phyloP scores from a whole-genome alignment of 2,797 vertebrate species.

The Onychomys arenicola region DNA sequence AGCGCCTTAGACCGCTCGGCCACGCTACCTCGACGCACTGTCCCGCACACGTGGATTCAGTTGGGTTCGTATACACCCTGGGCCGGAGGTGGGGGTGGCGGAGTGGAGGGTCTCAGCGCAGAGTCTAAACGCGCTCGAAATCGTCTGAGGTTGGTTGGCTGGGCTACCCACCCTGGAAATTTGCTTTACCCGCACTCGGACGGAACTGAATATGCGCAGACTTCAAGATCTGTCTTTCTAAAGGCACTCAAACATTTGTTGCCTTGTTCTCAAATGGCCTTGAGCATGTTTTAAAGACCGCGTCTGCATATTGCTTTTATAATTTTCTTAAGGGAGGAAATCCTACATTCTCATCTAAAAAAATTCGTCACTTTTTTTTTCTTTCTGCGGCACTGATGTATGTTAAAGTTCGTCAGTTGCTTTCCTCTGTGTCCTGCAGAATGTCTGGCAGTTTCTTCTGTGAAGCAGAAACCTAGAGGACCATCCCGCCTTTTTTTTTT shows the following conservation, averaged over 20 bases:
- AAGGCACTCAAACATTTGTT: background rate
- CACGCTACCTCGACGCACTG: slow-evolving; percentile 62
- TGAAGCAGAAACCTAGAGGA: too few species aligned
- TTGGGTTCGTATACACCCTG: background rate
- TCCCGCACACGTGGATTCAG: rapidly evolving
- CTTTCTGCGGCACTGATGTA: background rate
- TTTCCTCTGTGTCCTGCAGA: too few species aligned
- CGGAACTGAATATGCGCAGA: background rate
- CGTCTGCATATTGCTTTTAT: background rate
- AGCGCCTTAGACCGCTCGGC: slow-evolving; percentile 86
- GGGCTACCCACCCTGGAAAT: background rate
- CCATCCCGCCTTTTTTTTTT: too few species aligned
- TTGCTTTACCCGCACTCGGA: too few species aligned
- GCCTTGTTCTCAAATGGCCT: background rate
- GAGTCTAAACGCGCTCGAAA: background rate
- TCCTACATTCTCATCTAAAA: background rate
- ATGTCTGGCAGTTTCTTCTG: too few species aligned
- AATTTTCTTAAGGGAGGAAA: background rate
- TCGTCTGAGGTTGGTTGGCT: background rate
- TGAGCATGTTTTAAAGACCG: background rate
- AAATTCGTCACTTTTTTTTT: background rate
- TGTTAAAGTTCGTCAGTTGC: background rate
- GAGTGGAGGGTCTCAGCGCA: background rate
- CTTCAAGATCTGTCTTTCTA: background rate
- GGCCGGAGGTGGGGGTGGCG: background rate